These are phyloP conservation scores for Solenopsis fugax DNA, from an alignment of 1,140 invertebrate species.

Conservation along the genomic window DNA sequence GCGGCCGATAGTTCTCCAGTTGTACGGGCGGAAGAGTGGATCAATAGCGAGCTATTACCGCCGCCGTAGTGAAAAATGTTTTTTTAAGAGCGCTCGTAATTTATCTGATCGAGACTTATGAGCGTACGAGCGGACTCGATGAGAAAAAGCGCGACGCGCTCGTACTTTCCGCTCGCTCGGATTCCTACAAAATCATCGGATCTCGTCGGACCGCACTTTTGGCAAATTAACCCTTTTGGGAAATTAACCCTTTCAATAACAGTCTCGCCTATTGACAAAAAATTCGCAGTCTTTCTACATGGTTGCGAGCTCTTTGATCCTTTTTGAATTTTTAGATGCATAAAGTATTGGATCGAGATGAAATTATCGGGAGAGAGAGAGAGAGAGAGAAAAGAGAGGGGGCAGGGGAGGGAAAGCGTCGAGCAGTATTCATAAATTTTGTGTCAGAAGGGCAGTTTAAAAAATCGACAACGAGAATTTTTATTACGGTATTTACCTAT, in stretches of 20 bases:
- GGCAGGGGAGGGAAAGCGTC: not conserved
- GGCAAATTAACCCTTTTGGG: conserved; percentile 29
- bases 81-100: conserved; percentile 60
- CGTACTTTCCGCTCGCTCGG: not conserved
- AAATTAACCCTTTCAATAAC: conserved; percentile 34
- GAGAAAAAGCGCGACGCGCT: not conserved
- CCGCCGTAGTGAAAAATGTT: conserved; percentile 57
- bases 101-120: conserved; percentile 58
- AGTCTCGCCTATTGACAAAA: not conserved
- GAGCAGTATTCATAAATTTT: not conserved
- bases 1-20: conserved; percentile 27
- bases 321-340: not conserved
- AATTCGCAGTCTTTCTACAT: not conserved
- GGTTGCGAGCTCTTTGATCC: not conserved
- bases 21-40: conserved; percentile 60
- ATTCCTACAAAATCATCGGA: not conserved
- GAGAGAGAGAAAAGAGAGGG: not conserved
- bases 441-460: not conserved
- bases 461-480: not conserved
- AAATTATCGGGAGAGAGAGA: conserved; percentile 5
- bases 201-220: not conserved
- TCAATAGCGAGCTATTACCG: conserved; percentile 59
- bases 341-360: not conserved
- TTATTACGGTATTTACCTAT: not conserved
- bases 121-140: not conserved